Conservation (phyloP, 1,140 invertebrate genomes). For the Carposina sasakii region DNA sequence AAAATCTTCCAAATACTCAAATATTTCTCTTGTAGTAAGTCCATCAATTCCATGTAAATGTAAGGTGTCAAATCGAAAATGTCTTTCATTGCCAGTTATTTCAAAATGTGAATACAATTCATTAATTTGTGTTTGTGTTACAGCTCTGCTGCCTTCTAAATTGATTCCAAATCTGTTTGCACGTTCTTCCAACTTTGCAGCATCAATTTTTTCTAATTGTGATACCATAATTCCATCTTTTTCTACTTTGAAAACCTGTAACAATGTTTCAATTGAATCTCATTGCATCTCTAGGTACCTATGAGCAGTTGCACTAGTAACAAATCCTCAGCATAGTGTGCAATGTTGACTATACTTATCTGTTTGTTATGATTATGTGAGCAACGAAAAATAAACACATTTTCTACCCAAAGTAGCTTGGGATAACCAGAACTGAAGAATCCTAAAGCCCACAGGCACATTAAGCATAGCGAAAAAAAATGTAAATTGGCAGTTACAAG, state of each 20-base stretch:
- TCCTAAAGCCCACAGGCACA: too few species aligned
- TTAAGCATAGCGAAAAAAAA: too few species aligned
- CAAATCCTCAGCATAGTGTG: too few species aligned
- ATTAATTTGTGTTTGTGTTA: conserved; percentile 74
- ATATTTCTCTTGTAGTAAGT: conserved; percentile 84
- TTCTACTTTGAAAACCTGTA: conserved; percentile 63
- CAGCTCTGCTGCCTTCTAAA: conserved; percentile 67
- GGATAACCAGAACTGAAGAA: too few species aligned
- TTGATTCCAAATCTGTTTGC: conserved; percentile 81
- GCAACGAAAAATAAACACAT: too few species aligned
- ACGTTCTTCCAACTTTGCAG: conserved; percentile 77
- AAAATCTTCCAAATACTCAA: conserved; percentile 84
- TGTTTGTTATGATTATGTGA: too few species aligned
- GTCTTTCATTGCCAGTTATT: conserved; percentile 76
- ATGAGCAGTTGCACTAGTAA: too few species aligned
- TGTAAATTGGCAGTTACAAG: too few species aligned
- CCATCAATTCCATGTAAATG: conserved; percentile 84
- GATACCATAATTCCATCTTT: conserved; percentile 73
- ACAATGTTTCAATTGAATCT: too few species aligned
- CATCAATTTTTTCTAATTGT: conserved; percentile 77
- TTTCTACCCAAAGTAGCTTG: too few species aligned
- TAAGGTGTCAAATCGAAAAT: conserved; percentile 80
- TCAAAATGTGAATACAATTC: conserved; percentile 79
- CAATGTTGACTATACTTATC: too few species aligned
- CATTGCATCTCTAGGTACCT: too few species aligned